These are phyloP conservation scores for Ectemnius cavifrons DNA, from an alignment of 2,888 invertebrate genomes.

Conservation along the genomic window DNA sequence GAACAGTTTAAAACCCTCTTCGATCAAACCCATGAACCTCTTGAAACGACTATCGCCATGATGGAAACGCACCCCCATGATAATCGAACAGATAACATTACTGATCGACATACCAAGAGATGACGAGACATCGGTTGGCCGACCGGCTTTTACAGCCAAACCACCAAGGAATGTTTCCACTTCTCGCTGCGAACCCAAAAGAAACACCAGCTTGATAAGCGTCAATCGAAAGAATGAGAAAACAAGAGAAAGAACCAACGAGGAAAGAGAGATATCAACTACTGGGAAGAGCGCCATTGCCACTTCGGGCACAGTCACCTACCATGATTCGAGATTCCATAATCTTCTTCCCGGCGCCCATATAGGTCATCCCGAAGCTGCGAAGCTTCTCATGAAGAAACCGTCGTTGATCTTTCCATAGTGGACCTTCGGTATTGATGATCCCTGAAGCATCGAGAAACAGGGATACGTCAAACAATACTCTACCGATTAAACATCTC, in stretches of 20 bases:
- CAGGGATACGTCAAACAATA: not conserved
- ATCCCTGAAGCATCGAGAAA: conserved; percentile 83
- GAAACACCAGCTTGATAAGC: not conserved
- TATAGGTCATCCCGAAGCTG: conserved; percentile 92
- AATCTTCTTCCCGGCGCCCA: conserved; percentile 88
- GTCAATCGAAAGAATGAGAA: too few species aligned
- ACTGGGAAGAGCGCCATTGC: not conserved
- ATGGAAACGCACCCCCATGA: conserved; percentile 92
- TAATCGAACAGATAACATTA: conserved; percentile 93
- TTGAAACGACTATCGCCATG: conserved; percentile 88
- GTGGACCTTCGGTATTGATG: conserved; percentile 91
- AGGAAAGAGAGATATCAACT: not conserved
- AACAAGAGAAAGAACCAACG: not conserved
- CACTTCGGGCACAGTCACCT: conserved; percentile 26
- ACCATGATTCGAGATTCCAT: conserved; percentile 93
- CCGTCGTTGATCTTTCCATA: conserved; percentile 94
- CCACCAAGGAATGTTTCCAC: conserved; percentile 86
- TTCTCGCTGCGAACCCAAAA: conserved; percentile 80
- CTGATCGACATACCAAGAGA: conserved; percentile 89
- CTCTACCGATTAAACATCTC: not conserved
- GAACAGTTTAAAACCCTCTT: conserved; percentile 93
- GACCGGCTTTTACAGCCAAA: conserved; percentile 83
- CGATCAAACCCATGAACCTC: conserved; percentile 90
- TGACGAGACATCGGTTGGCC: conserved; percentile 86
- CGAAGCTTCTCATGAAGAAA: conserved; percentile 92